Conservation (phyloP, 2,113 vertebrate genomes). For the Apaloderma vittatum region DNA sequence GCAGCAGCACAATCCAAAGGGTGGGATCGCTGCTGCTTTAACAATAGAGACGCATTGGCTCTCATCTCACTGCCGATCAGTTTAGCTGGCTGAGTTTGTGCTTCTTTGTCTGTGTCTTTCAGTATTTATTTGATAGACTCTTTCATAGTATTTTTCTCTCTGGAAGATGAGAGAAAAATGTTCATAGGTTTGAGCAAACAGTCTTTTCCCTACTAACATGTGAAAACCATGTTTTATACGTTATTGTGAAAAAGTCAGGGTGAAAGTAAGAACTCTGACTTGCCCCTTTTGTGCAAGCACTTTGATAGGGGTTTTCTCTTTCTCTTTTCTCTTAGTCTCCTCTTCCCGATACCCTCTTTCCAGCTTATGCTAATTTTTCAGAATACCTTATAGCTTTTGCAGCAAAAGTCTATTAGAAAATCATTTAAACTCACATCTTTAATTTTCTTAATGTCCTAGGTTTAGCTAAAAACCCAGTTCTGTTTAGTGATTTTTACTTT, state of each 20-base stretch:
- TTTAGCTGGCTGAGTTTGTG: background rate
- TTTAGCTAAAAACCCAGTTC: too few species aligned
- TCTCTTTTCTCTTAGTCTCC: background rate
- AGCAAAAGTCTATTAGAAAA: background rate
- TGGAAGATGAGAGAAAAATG: background rate
- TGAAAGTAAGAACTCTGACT: background rate
- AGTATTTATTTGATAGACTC: constrained; percentile 52
- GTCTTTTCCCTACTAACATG: background rate
- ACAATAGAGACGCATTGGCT: background rate
- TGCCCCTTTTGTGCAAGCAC: background rate
- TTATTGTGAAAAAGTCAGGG: background rate
- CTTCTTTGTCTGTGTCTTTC: constrained; percentile 52
- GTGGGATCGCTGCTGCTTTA: background rate
- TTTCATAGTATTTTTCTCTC: constrained; percentile 6
- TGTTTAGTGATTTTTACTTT: too few species aligned
- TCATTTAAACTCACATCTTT: background rate
- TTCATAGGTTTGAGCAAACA: background rate
- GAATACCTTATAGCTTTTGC: background rate
- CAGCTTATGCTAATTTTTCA: background rate
- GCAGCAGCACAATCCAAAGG: background rate
- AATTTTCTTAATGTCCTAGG: background rate
- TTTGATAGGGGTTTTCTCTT: background rate
- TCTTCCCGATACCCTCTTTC: background rate
- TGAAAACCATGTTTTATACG: background rate
- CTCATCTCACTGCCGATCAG: background rate